Percentiles rank a stretch among this genome's conserved stretches.
Conservation (phyloP, 2,797 vertebrate genomes). For the Pteropus rufus region DNA sequence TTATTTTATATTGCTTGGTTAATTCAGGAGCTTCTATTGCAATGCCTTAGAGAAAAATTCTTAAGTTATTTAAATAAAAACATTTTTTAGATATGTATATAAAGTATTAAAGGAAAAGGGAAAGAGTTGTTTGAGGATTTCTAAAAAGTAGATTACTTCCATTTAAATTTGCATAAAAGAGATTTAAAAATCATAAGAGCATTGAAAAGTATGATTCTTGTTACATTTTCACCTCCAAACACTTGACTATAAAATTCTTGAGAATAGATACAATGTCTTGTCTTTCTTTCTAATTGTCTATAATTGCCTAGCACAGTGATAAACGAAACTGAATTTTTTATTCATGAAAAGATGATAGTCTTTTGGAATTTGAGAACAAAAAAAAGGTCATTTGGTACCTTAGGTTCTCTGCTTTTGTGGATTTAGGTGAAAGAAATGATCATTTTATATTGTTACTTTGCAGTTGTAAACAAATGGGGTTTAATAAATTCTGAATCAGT, state of each 20-base stretch:
- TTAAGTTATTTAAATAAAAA: slow-evolving; percentile 37
- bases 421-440: slow-evolving; percentile 26
- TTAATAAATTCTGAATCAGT: slow-evolving; percentile 40
- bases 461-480: slow-evolving; percentile 2
- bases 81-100: neutral
- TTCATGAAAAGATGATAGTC: neutral
- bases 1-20: slow-evolving; percentile 16
- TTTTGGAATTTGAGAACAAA: neutral
- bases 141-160: slow-evolving; percentile 31
- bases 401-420: neutral
- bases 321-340: slow-evolving; percentile 18
- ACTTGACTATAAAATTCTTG: neutral
- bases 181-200: slow-evolving; percentile 33
- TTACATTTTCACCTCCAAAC: neutral
- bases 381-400: neutral
- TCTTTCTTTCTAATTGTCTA: neutral
- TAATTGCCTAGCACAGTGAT: neutral
- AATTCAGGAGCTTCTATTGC: neutral
- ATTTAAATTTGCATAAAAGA: neutral
- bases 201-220: neutral
- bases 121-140: slow-evolving; percentile 7
- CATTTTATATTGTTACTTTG: slow-evolving; percentile 18
- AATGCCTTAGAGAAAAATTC: neutral
- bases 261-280: neutral
- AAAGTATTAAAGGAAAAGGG: neutral